A percentile compares a stretch with the other conserved stretches of the same genome.
Conservation (phyloP, 2,797 vertebrate species). For the Pteropus rufus region DNA sequence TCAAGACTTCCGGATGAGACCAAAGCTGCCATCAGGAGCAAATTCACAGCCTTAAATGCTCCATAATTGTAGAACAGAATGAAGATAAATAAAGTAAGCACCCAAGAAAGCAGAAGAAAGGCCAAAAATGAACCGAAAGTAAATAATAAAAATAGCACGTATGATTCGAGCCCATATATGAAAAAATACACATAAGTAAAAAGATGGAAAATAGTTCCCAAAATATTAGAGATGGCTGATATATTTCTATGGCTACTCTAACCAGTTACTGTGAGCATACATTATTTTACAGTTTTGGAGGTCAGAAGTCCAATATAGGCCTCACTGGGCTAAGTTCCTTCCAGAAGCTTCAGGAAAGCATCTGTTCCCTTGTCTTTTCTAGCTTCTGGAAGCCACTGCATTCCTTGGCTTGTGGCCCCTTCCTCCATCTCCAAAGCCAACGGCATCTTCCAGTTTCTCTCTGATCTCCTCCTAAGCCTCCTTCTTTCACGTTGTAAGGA, state of each 20-base stretch:
- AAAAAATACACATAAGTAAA: background rate
- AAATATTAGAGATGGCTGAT: background rate
- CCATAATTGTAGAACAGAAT: background rate
- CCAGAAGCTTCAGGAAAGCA: background rate
- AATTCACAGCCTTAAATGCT: background rate
- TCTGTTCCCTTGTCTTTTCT: background rate
- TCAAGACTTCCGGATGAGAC: background rate
- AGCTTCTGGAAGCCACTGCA: background rate
- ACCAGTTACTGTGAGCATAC: background rate
- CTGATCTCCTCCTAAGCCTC: background rate
- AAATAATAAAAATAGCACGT: background rate
- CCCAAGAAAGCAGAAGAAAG: background rate
- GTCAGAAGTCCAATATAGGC: background rate
- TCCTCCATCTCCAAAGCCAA: background rate
- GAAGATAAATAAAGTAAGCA: background rate
- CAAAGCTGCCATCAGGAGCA: constrained; percentile 21
- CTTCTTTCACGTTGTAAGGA: background rate
- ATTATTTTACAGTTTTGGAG: background rate
- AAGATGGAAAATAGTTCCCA: background rate
- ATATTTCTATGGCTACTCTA: background rate
- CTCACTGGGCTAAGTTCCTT: background rate
- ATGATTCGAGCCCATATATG: background rate
- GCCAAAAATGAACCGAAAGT: background rate
- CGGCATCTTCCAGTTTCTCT: background rate
- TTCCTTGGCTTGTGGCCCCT: background rate